A percentile compares a stretch with the other conserved stretches of the same genome.
Conservation (phyloP, 1,140 invertebrate genomes). For the Drosophila kanapiae region DNA sequence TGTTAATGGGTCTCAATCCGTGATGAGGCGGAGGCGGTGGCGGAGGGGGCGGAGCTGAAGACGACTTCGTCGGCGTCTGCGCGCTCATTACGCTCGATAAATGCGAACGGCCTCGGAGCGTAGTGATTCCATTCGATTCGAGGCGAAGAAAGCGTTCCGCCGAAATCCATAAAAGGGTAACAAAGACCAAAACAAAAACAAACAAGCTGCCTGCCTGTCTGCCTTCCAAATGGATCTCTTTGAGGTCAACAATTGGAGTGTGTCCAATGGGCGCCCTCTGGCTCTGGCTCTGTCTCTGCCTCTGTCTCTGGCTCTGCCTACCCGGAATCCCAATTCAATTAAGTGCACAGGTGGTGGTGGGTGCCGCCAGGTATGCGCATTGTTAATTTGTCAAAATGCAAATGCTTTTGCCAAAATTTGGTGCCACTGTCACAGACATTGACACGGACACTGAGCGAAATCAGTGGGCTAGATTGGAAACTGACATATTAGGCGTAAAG, state of each 20-base stretch:
- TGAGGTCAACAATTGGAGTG: conserved; percentile 64
- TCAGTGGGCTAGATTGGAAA: neutral
- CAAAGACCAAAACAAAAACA: conserved; percentile 14
- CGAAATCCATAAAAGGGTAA: conserved; percentile 31
- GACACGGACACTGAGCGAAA: conserved; percentile 2
- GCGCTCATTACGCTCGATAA: conserved; percentile 67
- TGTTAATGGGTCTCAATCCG: conserved; percentile 48
- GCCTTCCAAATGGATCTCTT: conserved; percentile 45
- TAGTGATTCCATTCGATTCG: conserved; percentile 20
- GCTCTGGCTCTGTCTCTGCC: neutral
- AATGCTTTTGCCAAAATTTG: conserved; percentile 26
- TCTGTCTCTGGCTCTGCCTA: neutral
- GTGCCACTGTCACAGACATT: conserved; percentile 7
- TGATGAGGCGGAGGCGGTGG: neutral
- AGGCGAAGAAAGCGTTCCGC: conserved; percentile 69
- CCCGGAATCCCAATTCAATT: conserved; percentile 30
- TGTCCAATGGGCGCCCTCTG: conserved; percentile 21
- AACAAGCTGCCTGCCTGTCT: conserved; percentile 10
- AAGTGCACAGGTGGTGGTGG: conserved; percentile 28
- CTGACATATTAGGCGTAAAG: neutral
- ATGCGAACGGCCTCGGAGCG: conserved; percentile 51
- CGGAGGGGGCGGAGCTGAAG: too few relatives aligned
- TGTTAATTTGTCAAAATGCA: conserved; percentile 52
- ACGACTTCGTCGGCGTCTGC: conserved; percentile 2
- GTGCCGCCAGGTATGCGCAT: conserved; percentile 31